Evolutionary conservation across 37 sponge, comb jelly and placozoan genomes (phyloP).

Genomic region (Halichondria panicea): DNA sequence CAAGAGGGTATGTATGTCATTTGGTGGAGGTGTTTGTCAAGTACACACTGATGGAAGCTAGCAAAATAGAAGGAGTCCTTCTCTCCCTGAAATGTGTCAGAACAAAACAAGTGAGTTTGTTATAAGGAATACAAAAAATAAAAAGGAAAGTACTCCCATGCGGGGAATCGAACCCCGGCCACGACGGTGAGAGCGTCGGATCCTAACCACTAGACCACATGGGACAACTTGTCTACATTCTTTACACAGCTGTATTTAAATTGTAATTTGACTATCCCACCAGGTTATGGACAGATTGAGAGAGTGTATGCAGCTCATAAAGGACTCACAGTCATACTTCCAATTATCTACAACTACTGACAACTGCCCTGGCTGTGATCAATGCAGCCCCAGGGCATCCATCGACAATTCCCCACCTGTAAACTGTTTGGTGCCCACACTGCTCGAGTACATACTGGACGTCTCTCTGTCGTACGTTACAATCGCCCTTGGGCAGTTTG

Average conservation of each 20-base stretch:
- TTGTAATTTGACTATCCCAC: background rate
- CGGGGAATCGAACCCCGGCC: no score
- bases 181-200: no score
- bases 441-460: background rate
- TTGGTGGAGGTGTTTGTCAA: constrained; percentile 22
- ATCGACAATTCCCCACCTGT: background rate
- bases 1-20: constrained; percentile 20
- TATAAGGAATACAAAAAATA: background rate
- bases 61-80: constrained; percentile 31
- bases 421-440: background rate
- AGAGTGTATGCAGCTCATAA: constrained; percentile 15
- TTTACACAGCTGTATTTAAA: background rate
- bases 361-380: background rate
- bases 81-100: constrained; percentile 37
- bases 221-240: background rate
- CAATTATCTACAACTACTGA: background rate
- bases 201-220: background rate
- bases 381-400: background rate
- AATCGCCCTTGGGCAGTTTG: constrained; percentile 44
- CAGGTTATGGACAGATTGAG: constrained; percentile 47
- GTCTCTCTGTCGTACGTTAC: constrained; percentile 1
- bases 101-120: constrained; percentile 12
- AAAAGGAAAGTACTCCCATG: no score
- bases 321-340: constrained; percentile 21
- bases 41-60: constrained; percentile 10